Conservation (phyloP, 2,888 invertebrate species). For the Polietes domitor region DNA sequence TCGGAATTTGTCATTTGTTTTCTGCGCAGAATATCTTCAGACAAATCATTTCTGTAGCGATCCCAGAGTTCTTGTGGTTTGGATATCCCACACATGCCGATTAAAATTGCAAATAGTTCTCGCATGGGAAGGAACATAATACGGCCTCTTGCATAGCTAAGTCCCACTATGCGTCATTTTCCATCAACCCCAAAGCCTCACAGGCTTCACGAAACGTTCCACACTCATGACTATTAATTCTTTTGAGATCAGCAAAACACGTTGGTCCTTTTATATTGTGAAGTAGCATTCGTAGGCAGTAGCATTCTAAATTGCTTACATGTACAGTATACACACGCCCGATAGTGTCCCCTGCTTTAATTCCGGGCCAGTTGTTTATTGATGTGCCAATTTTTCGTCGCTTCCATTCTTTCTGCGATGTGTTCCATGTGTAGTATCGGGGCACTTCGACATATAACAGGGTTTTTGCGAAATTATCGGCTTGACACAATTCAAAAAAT, state of each 20-base stretch:
- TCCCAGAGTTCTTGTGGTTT: constrained; percentile 38
- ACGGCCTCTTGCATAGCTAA: constrained; percentile 21
- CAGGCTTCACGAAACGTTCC: constrained; percentile 45
- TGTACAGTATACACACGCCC: constrained; percentile 59
- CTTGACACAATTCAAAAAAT: not conserved
- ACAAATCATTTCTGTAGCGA: constrained; percentile 13
- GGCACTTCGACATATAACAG: not conserved
- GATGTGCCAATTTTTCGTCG: not conserved
- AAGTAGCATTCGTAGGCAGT: constrained; percentile 38
- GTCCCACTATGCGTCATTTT: constrained; percentile 26
- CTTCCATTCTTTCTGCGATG: constrained; percentile 2
- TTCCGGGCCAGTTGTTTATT: constrained; percentile 25
- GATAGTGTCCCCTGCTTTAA: constrained; percentile 36
- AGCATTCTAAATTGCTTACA: constrained; percentile 48
- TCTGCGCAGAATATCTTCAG: constrained; percentile 31
- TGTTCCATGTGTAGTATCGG: constrained; percentile 21
- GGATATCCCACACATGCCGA: constrained; percentile 10
- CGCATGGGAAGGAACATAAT: not conserved
- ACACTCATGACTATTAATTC: not conserved
- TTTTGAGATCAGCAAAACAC: constrained; percentile 25
- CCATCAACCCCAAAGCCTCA: not conserved
- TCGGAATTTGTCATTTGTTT: not conserved
- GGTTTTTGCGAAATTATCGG: not conserved
- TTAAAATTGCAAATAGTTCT: constrained; percentile 39
- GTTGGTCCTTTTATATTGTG: constrained; percentile 27